A percentile compares a stretch with the other conserved stretches of the same genome.
Evolutionary conservation across 2,113 vertebrate genomes (phyloP).

Genomic region (Actinemys pallida): DNA sequence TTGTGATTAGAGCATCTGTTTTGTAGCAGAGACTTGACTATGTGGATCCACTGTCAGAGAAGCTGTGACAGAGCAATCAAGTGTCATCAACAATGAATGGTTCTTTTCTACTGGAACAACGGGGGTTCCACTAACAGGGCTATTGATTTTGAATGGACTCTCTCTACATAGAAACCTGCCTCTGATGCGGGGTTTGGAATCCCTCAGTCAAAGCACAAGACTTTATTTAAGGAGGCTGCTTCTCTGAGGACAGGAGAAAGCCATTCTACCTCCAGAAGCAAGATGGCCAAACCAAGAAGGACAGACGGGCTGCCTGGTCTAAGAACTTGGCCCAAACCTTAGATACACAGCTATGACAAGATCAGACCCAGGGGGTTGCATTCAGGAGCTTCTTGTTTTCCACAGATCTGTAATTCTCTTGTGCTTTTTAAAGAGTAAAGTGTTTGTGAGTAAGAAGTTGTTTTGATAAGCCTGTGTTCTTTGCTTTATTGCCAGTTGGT

Average conservation of each 20-base stretch:
- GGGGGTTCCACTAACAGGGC: not conserved
- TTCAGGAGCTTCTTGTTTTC: not conserved
- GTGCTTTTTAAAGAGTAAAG: not conserved
- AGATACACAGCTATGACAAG: not conserved
- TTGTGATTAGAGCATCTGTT: not conserved
- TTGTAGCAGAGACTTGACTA: not conserved
- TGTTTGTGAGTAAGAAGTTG: not conserved
- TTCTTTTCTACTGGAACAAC: conserved; percentile 25
- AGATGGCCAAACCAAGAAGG: not conserved
- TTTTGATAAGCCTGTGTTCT: not conserved
- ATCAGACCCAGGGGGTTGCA: not conserved
- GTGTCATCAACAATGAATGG: not conserved
- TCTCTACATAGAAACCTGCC: not conserved
- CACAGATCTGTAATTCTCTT: not conserved
- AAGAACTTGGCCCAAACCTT: not conserved
- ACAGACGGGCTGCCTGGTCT: not conserved
- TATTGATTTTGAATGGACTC: not conserved
- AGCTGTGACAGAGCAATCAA: conserved; percentile 19
- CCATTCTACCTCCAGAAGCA: not conserved
- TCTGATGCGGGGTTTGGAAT: not conserved
- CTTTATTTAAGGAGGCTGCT: not conserved
- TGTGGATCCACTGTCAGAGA: not conserved
- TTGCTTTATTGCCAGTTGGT: not conserved
- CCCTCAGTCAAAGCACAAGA: rapidly evolving
- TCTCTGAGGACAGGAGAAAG: not conserved